Percentiles rank a stretch among this genome's conserved stretches.
Conservation (phyloP, 35 echinoderm and acorn worm species). For the Patiria miniata region DNA sequence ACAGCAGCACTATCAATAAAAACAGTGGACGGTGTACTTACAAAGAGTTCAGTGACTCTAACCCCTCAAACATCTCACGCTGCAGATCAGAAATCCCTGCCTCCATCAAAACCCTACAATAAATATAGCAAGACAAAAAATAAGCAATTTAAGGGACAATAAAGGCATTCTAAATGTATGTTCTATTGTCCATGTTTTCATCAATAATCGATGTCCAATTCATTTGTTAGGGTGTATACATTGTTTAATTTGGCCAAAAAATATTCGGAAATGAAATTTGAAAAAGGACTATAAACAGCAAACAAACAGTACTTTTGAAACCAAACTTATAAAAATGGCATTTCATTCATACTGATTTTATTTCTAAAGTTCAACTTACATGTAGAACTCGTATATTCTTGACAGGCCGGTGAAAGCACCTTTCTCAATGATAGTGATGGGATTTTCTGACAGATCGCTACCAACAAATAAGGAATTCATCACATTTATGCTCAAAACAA, state of each 20-base stretch:
- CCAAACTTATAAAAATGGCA: too few species aligned
- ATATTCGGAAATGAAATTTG: too few species aligned
- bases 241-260: too few species aligned
- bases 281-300: too few species aligned
- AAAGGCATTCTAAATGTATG: background rate
- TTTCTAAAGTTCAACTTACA: background rate
- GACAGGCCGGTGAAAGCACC: constrained; percentile 22
- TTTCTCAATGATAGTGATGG: constrained; percentile 11
- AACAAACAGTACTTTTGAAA: too few species aligned
- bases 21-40: constrained; percentile 35
- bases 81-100: background rate
- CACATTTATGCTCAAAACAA: background rate
- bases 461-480: background rate
- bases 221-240: too few species aligned
- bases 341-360: too few species aligned
- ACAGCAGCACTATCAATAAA: too few species aligned
- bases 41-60: constrained; percentile 5
- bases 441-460: constrained; percentile 38
- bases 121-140: too few species aligned
- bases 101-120: background rate
- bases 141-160: background rate
- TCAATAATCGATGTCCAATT: too few species aligned
- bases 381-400: constrained; percentile 19
- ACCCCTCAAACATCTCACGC: background rate
- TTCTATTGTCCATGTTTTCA: too few species aligned